Evolutionary conservation across 2,888 invertebrate genomes (phyloP), one percentile per base, ranked within the genome.

Genomic region (Aphidoletes aphidimyza): DNA sequence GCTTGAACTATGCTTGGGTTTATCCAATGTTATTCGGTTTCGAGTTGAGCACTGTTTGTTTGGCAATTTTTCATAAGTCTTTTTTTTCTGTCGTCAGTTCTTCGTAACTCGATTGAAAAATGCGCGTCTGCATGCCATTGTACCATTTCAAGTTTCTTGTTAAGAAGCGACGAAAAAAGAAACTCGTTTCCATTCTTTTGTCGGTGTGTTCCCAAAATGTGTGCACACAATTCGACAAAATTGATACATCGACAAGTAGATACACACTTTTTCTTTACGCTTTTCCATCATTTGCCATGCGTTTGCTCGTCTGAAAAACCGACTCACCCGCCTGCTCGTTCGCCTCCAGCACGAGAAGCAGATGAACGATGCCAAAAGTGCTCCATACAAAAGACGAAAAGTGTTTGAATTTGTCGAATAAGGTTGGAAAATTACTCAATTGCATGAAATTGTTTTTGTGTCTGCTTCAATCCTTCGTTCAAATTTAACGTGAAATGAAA

Each of bases 61-160:
- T 69, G 69, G 69, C 69, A 69, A 69, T 69, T 69, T 69, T 69
- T 69, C 69, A 69, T 54, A 54, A 54, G 54, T 47, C 17, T 47
- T 2, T n/a, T 54, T 54, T 22, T 54, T 54, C 22, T 54, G n/a
- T n/a, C n/a, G n/a, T n/a, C n/a, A n/a, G n/a, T n/a, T n/a, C 2
- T 22, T 11, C 3, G n/a, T 30, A 54, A 69, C 9, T 30, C 69
- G 69, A 69, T 69, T 30, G 69, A 69, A 54, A 54, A 54, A 54
- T 54, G 54, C 42, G 42, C 69, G 69, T 69, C 34, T 69, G 69
- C 34, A 34, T 30, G 69, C 30, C 11, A 42, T 42, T 30, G 30
- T 69, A 30, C 26, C 69, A 69, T 22, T 54, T 22, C 2, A 54
- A 54, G 54, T 26, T 54, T 54, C 26, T 3, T 47, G 47, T 47